Evolutionary conservation across 2,888 invertebrate species (phyloP).

Genomic region (Caenorhabditis zanzibari): DNA sequence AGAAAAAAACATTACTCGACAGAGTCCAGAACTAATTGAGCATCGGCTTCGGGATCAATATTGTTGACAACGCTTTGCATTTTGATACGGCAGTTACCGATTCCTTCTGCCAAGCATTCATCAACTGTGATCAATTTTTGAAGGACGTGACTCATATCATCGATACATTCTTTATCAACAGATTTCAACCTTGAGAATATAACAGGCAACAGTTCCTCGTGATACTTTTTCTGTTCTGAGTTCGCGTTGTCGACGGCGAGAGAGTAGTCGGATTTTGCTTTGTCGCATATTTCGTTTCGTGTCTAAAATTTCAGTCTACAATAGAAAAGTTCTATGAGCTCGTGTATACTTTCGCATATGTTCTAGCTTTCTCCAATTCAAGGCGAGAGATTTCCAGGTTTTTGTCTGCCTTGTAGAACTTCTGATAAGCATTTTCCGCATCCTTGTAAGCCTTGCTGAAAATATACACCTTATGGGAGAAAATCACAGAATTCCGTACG

Average conservation of each 20-base stretch:
- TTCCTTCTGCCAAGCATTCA: conserved; percentile 37
- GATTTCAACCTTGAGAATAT: conserved; percentile 84
- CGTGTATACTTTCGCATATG: conserved; percentile 61
- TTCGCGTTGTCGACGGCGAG: conserved; percentile 96
- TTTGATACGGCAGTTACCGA: conserved; percentile 90
- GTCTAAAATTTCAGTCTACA: conserved; percentile 78
- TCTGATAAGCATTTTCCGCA: conserved; percentile 94
- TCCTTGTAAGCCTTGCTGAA: conserved; percentile 88
- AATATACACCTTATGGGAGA: background rate
- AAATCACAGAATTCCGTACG: conserved; percentile 57
- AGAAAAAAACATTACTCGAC: conserved; percentile 86
- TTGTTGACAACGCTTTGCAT: conserved; percentile 93
- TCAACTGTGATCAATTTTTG: conserved; percentile 55
- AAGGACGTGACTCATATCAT: conserved; percentile 94
- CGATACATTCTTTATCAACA: conserved; percentile 95
- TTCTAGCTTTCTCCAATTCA: conserved; percentile 91
- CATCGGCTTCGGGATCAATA: conserved; percentile 93
- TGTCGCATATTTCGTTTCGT: conserved; percentile 94
- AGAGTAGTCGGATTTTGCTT: conserved; percentile 97
- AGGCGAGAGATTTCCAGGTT: conserved; percentile 95
- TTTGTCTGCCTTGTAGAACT: conserved; percentile 96
- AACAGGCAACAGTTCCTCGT: conserved; percentile 84
- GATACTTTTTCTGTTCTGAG: conserved; percentile 88
- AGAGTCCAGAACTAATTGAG: conserved; percentile 91
- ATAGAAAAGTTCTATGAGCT: background rate